Conservation (phyloP, 2,113 vertebrate genomes). For the Crypturellus undulatus region DNA sequence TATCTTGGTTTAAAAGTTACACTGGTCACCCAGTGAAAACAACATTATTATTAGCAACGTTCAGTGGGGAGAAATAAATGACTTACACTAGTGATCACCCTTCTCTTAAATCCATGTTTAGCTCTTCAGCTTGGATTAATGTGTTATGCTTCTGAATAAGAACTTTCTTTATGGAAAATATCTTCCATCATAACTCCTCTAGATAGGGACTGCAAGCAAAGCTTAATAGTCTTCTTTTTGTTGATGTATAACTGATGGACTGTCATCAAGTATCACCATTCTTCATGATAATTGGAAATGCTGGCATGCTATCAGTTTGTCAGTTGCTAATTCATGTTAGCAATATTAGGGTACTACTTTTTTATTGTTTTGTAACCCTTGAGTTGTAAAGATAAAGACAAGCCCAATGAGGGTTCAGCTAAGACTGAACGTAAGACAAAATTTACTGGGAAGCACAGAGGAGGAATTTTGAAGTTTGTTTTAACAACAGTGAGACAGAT, state of each 20-base stretch:
- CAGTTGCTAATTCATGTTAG: neutral
- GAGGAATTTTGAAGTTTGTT: neutral
- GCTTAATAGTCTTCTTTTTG: neutral
- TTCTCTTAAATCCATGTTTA: neutral
- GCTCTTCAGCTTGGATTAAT: neutral
- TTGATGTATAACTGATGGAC: neutral
- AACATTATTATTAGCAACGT: neutral
- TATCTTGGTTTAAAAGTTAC: neutral
- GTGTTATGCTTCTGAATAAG: neutral
- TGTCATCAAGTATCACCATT: neutral
- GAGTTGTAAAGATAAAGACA: neutral
- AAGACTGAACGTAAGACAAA: neutral
- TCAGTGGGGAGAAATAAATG: neutral
- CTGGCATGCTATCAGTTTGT: neutral
- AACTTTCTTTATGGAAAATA: neutral
- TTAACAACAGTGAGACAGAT: neutral
- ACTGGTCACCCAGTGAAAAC: neutral
- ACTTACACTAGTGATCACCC: neutral
- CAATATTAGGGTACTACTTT: neutral
- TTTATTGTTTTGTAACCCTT: neutral
- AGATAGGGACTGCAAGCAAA: neutral
- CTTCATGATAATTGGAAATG: neutral
- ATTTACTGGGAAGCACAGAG: neutral
- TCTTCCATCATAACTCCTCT: neutral
- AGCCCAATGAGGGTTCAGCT: neutral